Evolutionary conservation across 2,888 invertebrate genomes (phyloP).

Genomic region (Gisinianus flammeolus): DNA sequence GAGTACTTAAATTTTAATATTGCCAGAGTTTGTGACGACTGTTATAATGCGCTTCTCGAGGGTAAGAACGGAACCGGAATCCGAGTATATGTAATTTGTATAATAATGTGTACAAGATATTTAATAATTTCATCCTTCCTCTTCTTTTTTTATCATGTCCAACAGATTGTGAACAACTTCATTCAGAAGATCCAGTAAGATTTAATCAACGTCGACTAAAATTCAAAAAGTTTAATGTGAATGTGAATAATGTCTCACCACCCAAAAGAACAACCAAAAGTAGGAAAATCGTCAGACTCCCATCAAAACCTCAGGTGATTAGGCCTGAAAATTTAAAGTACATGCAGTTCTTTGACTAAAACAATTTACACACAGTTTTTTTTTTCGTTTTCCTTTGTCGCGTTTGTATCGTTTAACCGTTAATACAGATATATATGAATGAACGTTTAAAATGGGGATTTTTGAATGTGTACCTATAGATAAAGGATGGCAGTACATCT

Average conservation of each 20-base stretch:
- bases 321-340: too few relatives aligned
- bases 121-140: background rate
- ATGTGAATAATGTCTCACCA: slow-evolving; percentile 56
- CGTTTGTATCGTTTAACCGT: background rate
- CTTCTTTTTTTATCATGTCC: slow-evolving; percentile 11
- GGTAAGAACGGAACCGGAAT: slow-evolving; percentile 57
- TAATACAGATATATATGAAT: background rate
- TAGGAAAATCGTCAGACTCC: slow-evolving; percentile 59
- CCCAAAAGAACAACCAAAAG: slow-evolving; percentile 53
- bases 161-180: slow-evolving; percentile 57
- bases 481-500: slow-evolving; percentile 64
- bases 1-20: slow-evolving; percentile 64
- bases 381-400: background rate
- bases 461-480: background rate
- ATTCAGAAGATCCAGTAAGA: slow-evolving; percentile 53
- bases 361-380: too few relatives aligned
- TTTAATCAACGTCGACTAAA: slow-evolving; percentile 59
- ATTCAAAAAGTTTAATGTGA: slow-evolving; percentile 42
- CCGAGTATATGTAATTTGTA: background rate
- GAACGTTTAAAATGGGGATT: background rate
- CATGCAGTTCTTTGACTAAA: too few relatives aligned
- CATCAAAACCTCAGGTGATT: slow-evolving; percentile 61
- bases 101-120: background rate
- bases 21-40: slow-evolving; percentile 66
- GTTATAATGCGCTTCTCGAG: slow-evolving; percentile 63